Evolutionary conservation across 2,113 vertebrate species (phyloP).

Genomic region (Camelus bactrianus): DNA sequence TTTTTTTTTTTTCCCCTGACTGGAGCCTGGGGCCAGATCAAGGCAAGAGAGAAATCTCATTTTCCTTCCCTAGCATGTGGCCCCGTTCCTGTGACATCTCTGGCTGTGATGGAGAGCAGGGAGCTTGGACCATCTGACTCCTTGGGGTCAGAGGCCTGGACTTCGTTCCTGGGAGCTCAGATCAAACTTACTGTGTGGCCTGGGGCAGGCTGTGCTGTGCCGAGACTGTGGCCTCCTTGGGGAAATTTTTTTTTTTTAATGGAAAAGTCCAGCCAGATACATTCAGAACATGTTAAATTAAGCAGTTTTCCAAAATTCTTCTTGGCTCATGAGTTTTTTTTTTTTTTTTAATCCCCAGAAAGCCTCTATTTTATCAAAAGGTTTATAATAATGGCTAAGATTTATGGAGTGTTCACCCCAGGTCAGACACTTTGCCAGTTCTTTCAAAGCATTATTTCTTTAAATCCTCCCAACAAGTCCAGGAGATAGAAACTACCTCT

Average conservation of each 20-base stretch:
- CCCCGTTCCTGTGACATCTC: not conserved
- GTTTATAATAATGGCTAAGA: not conserved
- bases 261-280: slow-evolving; percentile 36
- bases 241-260: not conserved
- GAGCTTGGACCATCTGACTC: not conserved
- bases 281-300: slow-evolving; percentile 3
- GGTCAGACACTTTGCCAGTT: not conserved
- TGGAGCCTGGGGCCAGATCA: not conserved
- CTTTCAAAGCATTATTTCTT: not conserved
- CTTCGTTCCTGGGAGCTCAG: not conserved
- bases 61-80: not conserved
- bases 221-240: not conserved
- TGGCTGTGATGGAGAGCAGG: slow-evolving; percentile 10
- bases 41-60: not conserved
- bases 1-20: not conserved
- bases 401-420: not conserved
- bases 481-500: not conserved
- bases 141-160: slow-evolving; percentile 6
- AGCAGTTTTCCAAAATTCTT: slow-evolving; percentile 13
- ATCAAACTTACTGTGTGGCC: slow-evolving; percentile 48
- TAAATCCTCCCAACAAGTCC: not conserved
- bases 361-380: slow-evolving; percentile 25
- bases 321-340: not conserved
- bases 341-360: not conserved
- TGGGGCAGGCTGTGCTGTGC: not conserved